A percentile compares a stretch with the other conserved stretches of the same genome.
phyloP scores from a whole-genome alignment of 1,140 invertebrate genomes.

The Fopius arisanus region DNA sequence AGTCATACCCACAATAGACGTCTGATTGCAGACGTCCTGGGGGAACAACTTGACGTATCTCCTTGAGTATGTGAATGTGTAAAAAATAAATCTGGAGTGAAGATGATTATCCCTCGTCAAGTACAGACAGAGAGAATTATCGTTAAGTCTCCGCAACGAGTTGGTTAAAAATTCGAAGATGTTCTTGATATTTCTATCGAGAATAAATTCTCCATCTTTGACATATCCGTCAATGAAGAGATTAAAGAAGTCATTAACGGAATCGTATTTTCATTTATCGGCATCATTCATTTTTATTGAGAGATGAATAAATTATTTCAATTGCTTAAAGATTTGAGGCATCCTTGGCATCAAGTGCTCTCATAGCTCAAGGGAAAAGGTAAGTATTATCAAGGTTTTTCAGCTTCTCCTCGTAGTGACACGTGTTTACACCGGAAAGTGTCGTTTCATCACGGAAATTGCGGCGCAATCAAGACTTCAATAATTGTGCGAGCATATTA shows the following conservation, averaged over 20 bases:
- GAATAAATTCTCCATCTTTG: neutral
- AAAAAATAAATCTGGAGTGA: conserved; percentile 1
- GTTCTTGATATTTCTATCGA: neutral
- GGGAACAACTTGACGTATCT: neutral
- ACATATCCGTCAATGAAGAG: no score
- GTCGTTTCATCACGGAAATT: no score
- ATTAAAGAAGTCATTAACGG: no score
- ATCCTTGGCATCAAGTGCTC: no score
- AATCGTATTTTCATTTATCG: no score
- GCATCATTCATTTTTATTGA: no score
- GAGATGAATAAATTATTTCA: no score
- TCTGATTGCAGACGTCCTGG: conserved; percentile 49
- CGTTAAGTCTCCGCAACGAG: neutral
- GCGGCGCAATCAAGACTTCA: no score
- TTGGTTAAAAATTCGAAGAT: neutral
- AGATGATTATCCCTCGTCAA: conserved; percentile 29
- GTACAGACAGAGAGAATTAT: conserved; percentile 26
- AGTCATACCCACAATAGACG: conserved; percentile 47
- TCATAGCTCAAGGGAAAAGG: no score
- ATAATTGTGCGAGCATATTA: no score
- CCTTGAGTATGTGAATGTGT: neutral
- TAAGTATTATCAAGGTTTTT: no score
- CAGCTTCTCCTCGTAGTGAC: neutral
- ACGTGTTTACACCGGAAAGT: neutral
- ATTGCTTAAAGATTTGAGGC: no score